Evolutionary conservation across 2,797 vertebrate species (phyloP).

Genomic region (Micromesistius poutassou): DNA sequence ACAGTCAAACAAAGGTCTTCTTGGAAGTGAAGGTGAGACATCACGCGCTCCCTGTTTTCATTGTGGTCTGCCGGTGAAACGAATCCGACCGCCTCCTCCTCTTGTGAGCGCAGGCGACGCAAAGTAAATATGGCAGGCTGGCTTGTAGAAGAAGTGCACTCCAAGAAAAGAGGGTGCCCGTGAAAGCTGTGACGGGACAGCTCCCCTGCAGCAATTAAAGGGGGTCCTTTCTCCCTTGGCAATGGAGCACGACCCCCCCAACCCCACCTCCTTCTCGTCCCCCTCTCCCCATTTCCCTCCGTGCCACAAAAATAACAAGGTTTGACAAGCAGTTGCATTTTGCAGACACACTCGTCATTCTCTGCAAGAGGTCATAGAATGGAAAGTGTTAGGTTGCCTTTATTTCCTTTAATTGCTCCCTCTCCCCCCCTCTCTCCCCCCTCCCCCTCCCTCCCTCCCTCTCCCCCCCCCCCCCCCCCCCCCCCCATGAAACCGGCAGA

Average conservation of each 20-base stretch:
- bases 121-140: constrained; percentile 10
- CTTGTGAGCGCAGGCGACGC: neutral
- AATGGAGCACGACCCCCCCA: neutral
- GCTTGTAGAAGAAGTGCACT: neutral
- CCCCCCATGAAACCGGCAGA: neutral
- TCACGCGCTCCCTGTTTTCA: neutral
- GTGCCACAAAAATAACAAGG: constrained; percentile 25
- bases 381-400: constrained; percentile 36
- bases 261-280: neutral
- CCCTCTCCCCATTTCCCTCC: neutral
- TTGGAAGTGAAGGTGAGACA: constrained; percentile 1
- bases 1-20: neutral
- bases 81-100: constrained; percentile 6
- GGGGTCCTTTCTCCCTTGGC: neutral
- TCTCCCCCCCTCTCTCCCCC: constrained; percentile 22
- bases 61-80: constrained; percentile 7
- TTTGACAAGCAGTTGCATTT: constrained; percentile 38
- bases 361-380: constrained; percentile 32
- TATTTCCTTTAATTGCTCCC: neutral
- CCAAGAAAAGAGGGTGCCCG: neutral
- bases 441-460: constrained; percentile 22
- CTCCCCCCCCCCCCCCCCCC: constrained; percentile 19
- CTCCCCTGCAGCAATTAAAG: neutral
- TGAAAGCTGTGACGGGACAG: constrained; percentile 12
- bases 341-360: constrained; percentile 34